Base-by-base conservation (phyloP, 2,113 vertebrate species). In the Coregonus clupeaformis region DNA sequence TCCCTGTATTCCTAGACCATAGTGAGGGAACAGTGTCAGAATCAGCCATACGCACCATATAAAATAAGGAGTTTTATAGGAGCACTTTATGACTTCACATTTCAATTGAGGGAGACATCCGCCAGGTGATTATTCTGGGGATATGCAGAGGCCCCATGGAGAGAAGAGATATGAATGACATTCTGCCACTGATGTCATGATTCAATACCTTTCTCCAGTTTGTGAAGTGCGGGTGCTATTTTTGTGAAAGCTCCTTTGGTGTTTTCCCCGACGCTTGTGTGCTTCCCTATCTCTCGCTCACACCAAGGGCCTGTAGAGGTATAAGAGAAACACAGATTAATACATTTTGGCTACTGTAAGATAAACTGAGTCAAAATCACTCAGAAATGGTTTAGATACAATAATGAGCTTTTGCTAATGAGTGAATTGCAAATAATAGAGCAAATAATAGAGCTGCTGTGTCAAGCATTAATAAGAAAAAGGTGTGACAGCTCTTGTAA, bases 161-260 rank as follows among this genome's bases (percentile, higher is more conserved):
- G 57, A 45, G 18, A 73, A 78, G 36, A 42, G 36, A 42, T 78
- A 65, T 72, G 42, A 81, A 77, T 71, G 70, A 64, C 64, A 63
- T 52, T 70, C 55, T 36, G 12, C 30, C 22, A 49, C 62, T 57
- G 65, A 73, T 68, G 76, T 77, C 65, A 69, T 2, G 42, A 81
- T 75, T 77, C 82, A 78, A 52, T 24, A 22, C 71, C 11, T 80
- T 71, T 71, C 24, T 27, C 42, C 66, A 64, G 22, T 47, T 68
- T 66, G 36, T 52, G 67, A 57, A 36, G 55, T 70, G 66, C 74
- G 75, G 63, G n/a, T 71, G 60, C 76, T 82, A 74, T 82, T 82
- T 78, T 36, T 80, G 30, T 71, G 36, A 64, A 25, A 52, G 49
- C 49, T 52, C 49, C 16, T 52, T 52, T 52, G 49, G 16, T 52